phyloP scores from a whole-genome alignment of 2,888 invertebrate species.

The Limnephilus auricula region DNA sequence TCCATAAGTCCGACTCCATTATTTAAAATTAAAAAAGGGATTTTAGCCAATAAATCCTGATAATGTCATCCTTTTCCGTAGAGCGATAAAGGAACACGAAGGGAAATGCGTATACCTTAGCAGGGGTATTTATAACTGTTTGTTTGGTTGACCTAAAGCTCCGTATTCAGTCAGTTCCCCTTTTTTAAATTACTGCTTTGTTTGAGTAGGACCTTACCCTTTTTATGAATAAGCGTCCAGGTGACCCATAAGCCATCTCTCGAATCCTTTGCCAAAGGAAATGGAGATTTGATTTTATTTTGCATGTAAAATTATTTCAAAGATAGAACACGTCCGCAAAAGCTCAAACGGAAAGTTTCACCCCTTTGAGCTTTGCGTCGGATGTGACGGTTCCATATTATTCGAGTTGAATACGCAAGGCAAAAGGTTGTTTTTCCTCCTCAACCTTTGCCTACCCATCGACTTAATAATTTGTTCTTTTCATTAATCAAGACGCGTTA shows the following conservation, averaged over 20 bases:
- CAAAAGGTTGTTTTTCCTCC: slow-evolving; percentile 3
- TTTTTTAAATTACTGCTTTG: slow-evolving; percentile 61
- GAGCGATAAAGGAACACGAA: slow-evolving; percentile 3
- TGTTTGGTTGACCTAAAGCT: slow-evolving; percentile 63
- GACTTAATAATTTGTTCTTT: not conserved
- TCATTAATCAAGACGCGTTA: not conserved
- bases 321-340: slow-evolving; percentile 54
- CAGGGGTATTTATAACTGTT: slow-evolving; percentile 62
- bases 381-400: slow-evolving; percentile 26
- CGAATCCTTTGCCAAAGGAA: slow-evolving; percentile 43
- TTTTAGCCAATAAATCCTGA: slow-evolving; percentile 19
- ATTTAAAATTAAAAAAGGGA: slow-evolving; percentile 8
- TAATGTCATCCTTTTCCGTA: slow-evolving; percentile 36
- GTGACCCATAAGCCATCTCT: slow-evolving; percentile 55
- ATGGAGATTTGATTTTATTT: slow-evolving; percentile 61
- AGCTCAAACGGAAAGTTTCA: slow-evolving; percentile 59
- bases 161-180: slow-evolving; percentile 60
- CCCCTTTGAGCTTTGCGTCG: slow-evolving; percentile 53
- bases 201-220: slow-evolving; percentile 57
- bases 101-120: slow-evolving; percentile 12
- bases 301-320: slow-evolving; percentile 61
- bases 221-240: slow-evolving; percentile 59
- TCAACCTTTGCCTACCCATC: not conserved
- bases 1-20: not conserved
- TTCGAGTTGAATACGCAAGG: not conserved